Percentiles rank a stretch among this genome's conserved stretches.
phyloP scores from a whole-genome alignment of 1,140 invertebrate genomes.

The Gonatopus flavifemur region DNA sequence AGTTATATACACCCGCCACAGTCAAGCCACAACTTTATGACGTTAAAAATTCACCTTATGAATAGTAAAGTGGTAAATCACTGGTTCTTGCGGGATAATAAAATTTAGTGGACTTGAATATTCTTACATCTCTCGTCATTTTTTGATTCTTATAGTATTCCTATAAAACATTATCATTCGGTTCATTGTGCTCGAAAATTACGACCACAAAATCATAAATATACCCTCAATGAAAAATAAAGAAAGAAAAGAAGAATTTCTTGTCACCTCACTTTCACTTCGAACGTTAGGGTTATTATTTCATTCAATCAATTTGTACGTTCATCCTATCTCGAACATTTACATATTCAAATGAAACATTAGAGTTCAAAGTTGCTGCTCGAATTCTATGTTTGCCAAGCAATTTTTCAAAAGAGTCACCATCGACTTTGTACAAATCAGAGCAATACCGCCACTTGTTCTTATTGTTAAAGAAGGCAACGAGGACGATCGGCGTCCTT shows the following conservation, averaged over 20 bases:
- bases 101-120: neutral
- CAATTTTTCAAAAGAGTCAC: too few species aligned
- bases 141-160: neutral
- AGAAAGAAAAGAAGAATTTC: too few species aligned
- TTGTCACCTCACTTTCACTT: too few species aligned
- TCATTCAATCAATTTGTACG: too few species aligned
- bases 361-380: neutral
- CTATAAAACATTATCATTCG: neutral
- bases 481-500: constrained; percentile 20
- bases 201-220: too few species aligned
- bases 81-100: neutral
- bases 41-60: neutral
- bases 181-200: too few species aligned
- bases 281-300: too few species aligned
- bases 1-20: constrained; percentile 15
- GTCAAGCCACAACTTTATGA: neutral
- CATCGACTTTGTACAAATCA: too few species aligned
- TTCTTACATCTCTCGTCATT: neutral
- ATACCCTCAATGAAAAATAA: too few species aligned
- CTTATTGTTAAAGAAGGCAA: too few species aligned
- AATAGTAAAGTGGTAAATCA: neutral
- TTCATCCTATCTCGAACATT: too few species aligned
- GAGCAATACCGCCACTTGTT: too few species aligned
- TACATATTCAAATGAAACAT: neutral
- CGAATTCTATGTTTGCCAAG: neutral